Base-by-base conservation (phyloP, 2,113 vertebrate genomes). In the Poeciliopsis prolifica region DNA sequence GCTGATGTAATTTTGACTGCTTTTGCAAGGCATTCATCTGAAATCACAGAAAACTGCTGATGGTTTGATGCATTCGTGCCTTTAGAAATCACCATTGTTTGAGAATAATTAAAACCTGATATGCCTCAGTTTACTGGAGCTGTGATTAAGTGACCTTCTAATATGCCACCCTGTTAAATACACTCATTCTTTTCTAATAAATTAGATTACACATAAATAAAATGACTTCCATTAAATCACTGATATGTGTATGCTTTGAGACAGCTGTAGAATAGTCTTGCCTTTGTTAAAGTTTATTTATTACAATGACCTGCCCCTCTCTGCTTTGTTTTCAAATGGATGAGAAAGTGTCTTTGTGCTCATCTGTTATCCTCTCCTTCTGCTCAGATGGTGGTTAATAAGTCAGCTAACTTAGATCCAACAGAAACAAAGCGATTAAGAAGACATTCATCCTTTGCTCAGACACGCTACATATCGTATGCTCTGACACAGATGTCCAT, bases 351-450 rank as follows among this genome's bases (percentile, higher is more conserved):
- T 88, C 72, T 72, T 28, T 74, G 79, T 77, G 71, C 74, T 89
- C 86, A 87, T 85, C 72, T 80, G 72, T 28, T 85, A 69, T 70
- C 24, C 70, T 72, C 71, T 63, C 40, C 48, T 65, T 70, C 61
- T 71, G 48, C 65, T 79, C 75, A 74, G 83, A 90, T 83, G 85
- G 70, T 64, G 69, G 79, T 83, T 88, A 88, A 83, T 70, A 87
- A 80, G 87, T 78, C 80, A 84, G 72, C 77, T 89, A 88, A 85
- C 68, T 2, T 33, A 24, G 75, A 65, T 91, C 90, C 92, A 91
- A 91, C 70, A 86, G 77, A 88, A 92, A 91, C 82, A 89, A n/a
- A 40, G 61, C 82, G 78, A 90, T 91, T 93, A 88, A 90, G 88
- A 86, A 82, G 72, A 71, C 82, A 85, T 91, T 81, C 65, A 80